phyloP scores from a whole-genome alignment of 2,113 vertebrate species.

The Regulus satrapa region DNA sequence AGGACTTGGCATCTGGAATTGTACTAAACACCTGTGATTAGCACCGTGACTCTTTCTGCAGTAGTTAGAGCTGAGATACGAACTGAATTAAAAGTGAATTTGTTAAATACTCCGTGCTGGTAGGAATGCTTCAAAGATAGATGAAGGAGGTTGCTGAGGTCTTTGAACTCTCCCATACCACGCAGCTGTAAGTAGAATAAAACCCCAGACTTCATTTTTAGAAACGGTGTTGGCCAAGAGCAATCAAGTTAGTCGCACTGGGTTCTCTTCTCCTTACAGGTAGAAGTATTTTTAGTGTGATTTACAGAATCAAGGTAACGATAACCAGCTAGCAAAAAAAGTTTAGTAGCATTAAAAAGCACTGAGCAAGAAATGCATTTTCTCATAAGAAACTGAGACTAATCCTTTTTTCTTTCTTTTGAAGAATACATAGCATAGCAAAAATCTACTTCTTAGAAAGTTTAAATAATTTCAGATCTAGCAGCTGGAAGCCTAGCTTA shows the following conservation, averaged over 20 bases:
- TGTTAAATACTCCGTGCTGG: background rate
- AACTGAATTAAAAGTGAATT: background rate
- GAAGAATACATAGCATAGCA: background rate
- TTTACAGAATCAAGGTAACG: background rate
- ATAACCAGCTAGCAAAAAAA: background rate
- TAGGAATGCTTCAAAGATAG: background rate
- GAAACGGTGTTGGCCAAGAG: background rate
- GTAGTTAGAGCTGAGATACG: background rate
- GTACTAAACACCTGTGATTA: background rate
- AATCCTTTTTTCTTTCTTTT: background rate
- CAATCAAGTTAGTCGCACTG: background rate
- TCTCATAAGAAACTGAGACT: background rate
- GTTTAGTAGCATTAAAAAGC: background rate
- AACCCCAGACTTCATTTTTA: fast-evolving
- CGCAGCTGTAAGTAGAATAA: background rate
- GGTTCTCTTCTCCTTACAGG: background rate
- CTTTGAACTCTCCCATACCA: background rate
- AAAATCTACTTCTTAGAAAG: background rate
- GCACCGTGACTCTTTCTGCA: background rate
- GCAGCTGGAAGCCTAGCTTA: background rate
- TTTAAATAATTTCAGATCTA: background rate
- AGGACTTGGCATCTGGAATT: background rate
- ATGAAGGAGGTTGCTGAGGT: background rate
- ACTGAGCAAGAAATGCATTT: background rate
- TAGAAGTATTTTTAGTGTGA: background rate